Conservation (phyloP, 2,888 invertebrate genomes). For the Drosophila flavopinicola region DNA sequence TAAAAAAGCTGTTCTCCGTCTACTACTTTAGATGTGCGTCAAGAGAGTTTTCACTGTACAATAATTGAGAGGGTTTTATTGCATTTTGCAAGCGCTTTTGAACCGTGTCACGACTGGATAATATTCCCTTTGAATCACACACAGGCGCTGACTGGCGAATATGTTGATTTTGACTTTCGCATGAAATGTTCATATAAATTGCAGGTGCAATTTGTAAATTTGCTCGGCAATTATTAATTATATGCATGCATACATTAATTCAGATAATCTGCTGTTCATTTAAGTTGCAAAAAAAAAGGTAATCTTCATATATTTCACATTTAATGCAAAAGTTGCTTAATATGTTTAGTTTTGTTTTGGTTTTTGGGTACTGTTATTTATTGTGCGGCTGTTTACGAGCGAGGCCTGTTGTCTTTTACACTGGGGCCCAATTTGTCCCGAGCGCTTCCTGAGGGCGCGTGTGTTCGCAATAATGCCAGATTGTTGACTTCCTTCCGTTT, state of each 20-base stretch:
- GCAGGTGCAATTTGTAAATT: no score
- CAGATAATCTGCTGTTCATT: constrained; percentile 19
- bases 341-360: no score
- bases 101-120: neutral
- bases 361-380: constrained; percentile 6
- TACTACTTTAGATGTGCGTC: no score
- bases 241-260: constrained; percentile 4
- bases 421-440: constrained; percentile 64
- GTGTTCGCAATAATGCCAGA: constrained; percentile 50
- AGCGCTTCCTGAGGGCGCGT: constrained; percentile 47
- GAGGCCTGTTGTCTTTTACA: constrained; percentile 19
- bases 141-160: neutral
- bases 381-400: constrained; percentile 9
- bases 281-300: constrained; percentile 1
- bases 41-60: no score
- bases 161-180: constrained; percentile 3
- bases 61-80: constrained; percentile 21
- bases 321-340: constrained; percentile 40
- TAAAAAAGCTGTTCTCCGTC: no score
- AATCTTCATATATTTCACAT: constrained; percentile 23
- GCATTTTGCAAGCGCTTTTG: constrained; percentile 7
- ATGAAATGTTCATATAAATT: neutral
- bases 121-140: constrained; percentile 10
- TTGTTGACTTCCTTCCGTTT: constrained; percentile 69
- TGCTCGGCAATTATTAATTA: no score